phyloP scores from a whole-genome alignment of 2,113 vertebrate genomes.

The Dolichotis patagonum region DNA sequence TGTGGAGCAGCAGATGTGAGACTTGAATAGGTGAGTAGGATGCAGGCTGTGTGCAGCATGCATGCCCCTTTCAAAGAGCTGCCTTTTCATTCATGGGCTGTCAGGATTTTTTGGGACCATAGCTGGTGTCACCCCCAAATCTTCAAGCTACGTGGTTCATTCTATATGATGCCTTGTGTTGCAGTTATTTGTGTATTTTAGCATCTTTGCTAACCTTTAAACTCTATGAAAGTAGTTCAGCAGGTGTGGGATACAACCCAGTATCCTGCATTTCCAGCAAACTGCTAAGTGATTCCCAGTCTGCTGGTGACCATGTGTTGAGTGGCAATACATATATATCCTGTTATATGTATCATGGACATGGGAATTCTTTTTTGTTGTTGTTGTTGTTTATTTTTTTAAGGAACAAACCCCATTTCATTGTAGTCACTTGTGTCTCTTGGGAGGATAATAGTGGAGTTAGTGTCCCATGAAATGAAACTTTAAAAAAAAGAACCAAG shows the following conservation, averaged over 20 bases:
- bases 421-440: not conserved
- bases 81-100: not conserved
- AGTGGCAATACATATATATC: not conserved
- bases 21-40: not conserved
- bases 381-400: not conserved
- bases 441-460: not conserved
- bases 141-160: not conserved
- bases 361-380: not conserved
- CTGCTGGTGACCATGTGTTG: not conserved
- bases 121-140: not conserved
- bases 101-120: not conserved
- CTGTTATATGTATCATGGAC: not conserved
- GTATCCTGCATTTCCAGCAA: not conserved
- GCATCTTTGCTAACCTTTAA: not conserved
- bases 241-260: not conserved
- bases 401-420: not conserved
- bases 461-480: slow-evolving; percentile 13
- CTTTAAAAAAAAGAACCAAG: not conserved
- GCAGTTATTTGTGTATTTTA: not conserved
- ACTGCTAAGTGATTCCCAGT: not conserved
- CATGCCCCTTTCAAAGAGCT: not conserved
- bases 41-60: not conserved
- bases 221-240: not conserved
- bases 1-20: not conserved
- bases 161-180: not conserved